These are phyloP conservation scores for Leptoteleia sp. DNA, from an alignment of 1,140 invertebrate genomes.

Conservation along the genomic window DNA sequence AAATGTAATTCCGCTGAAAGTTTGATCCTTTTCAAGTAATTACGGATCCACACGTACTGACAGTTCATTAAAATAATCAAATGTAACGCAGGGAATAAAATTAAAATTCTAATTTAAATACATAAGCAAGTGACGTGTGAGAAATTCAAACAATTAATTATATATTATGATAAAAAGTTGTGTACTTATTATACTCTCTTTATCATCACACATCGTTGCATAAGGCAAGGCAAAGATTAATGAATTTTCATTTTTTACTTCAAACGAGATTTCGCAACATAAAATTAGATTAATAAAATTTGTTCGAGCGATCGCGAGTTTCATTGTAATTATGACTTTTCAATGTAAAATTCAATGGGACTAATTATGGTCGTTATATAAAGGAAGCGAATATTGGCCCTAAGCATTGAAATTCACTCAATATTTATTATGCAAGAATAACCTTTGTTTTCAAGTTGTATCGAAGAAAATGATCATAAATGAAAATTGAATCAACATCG, in stretches of 20 bases:
- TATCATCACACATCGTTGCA: slow-evolving; percentile 22
- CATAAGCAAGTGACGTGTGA: slow-evolving; percentile 19
- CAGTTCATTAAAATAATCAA: slow-evolving; percentile 13
- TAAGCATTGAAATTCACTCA: too few species aligned
- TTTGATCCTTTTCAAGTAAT: neutral
- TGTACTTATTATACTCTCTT: slow-evolving; percentile 30
- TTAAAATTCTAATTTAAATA: slow-evolving; percentile 18
- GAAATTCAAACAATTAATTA: slow-evolving; percentile 35
- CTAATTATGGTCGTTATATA: too few species aligned
- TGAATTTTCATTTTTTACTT: slow-evolving; percentile 30
- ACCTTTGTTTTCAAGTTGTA: too few species aligned
- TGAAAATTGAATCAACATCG: too few species aligned
- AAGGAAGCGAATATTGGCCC: too few species aligned
- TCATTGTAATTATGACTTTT: too few species aligned
- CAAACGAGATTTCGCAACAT: slow-evolving; percentile 12
- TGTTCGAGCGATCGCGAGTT: too few species aligned
- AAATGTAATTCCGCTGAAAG: neutral
- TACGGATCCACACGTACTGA: neutral
- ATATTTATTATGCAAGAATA: too few species aligned
- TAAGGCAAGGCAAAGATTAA: slow-evolving; percentile 18
- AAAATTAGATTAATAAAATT: slow-evolving; percentile 27
- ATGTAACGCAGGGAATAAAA: neutral
- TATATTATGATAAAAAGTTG: slow-evolving; percentile 22
- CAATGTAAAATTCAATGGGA: too few species aligned
- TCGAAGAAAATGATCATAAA: too few species aligned